A percentile compares a stretch with the other conserved stretches of the same genome.
Conservation (phyloP, 2,888 invertebrate species). For the Luperina nickerlii region DNA sequence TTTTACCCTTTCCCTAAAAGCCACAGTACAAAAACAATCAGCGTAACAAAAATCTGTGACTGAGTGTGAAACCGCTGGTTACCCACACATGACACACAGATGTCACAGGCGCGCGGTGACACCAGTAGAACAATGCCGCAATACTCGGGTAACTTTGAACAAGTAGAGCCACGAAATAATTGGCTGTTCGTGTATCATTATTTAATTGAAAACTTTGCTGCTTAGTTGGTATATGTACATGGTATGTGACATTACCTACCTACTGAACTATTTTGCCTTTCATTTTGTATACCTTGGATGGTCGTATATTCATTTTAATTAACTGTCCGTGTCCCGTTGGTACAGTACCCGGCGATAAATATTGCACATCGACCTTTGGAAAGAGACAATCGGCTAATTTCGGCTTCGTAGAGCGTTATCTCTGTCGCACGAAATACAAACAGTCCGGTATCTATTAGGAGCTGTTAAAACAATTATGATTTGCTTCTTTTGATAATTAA, state of each 20-base stretch:
- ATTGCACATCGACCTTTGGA: too few relatives aligned
- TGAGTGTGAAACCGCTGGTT: conserved; percentile 9
- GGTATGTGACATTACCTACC: background rate
- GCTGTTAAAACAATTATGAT: too few relatives aligned
- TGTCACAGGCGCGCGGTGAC: conserved; percentile 8
- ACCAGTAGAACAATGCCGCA: conserved; percentile 21
- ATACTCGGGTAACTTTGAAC: conserved; percentile 10
- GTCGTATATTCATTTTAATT: too few relatives aligned
- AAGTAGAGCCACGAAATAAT: conserved; percentile 20
- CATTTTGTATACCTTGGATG: too few relatives aligned
- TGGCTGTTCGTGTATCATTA: background rate
- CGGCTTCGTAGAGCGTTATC: too few relatives aligned
- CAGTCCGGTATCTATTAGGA: too few relatives aligned
- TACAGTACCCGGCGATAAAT: too few relatives aligned
- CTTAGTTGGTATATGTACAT: too few relatives aligned
- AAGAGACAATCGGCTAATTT: too few relatives aligned
- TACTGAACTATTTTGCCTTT: background rate
- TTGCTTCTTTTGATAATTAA: too few relatives aligned
- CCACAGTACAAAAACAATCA: conserved; percentile 7
- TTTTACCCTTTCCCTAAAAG: background rate
- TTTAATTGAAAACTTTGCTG: background rate
- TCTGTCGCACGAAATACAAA: too few relatives aligned
- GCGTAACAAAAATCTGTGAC: background rate
- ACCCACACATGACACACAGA: background rate
- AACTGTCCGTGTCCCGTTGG: too few relatives aligned